Conservation (phyloP, 2,113 vertebrate genomes). For the Oreotrochilus melanogaster region DNA sequence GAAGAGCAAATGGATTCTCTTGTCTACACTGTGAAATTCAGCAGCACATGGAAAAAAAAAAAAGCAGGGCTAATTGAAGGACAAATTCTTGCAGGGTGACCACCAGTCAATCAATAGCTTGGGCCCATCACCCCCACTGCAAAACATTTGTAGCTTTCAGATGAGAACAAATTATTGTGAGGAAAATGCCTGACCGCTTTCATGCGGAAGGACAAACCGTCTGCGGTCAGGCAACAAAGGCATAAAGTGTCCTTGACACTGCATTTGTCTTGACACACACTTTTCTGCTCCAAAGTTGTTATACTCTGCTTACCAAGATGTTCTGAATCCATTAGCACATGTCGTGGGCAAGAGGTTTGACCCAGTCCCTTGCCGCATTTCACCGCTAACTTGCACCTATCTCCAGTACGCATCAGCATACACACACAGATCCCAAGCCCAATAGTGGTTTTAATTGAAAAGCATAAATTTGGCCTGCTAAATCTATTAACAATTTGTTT, state of each 20-base stretch:
- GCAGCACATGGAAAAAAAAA: neutral
- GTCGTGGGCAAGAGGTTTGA: conserved; percentile 1
- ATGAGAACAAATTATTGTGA: neutral
- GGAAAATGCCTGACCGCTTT: neutral
- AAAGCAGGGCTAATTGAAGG: conserved; percentile 10
- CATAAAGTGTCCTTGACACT: neutral
- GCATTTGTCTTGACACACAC: neutral
- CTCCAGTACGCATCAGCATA: neutral
- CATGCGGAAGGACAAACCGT: neutral
- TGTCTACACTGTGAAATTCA: conserved; percentile 22
- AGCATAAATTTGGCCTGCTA: conserved; percentile 84
- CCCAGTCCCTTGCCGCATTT: neutral
- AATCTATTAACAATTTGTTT: conserved; percentile 83
- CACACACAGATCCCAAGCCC: conserved; percentile 5
- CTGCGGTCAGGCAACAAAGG: neutral
- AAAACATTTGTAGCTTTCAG: conserved; percentile 25
- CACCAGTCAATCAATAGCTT: neutral
- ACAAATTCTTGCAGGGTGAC: conserved; percentile 10
- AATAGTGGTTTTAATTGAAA: conserved; percentile 75
- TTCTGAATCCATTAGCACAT: conserved; percentile 5
- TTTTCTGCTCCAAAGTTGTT: neutral
- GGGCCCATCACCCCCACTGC: neutral
- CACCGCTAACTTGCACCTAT: neutral
- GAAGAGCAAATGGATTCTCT: neutral
- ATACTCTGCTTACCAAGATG: neutral